These are phyloP conservation scores for Drosophila murphyi DNA, from an alignment of 1,140 invertebrate genomes.

Conservation along the genomic window DNA sequence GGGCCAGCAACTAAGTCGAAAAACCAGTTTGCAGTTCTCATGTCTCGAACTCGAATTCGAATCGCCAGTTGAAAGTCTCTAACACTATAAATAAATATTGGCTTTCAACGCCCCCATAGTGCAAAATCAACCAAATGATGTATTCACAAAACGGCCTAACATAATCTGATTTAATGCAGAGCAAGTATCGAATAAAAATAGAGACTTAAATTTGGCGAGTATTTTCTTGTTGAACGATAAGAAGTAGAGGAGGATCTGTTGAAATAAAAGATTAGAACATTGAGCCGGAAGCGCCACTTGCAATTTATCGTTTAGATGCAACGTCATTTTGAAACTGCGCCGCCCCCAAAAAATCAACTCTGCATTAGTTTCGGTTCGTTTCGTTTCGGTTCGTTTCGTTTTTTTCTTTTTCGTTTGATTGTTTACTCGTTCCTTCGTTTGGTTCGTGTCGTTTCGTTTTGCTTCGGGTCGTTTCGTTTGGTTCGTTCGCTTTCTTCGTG, in stretches of 20 bases:
- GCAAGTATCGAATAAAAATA: no score
- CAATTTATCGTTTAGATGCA: constrained; percentile 45
- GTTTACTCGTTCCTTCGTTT: constrained; percentile 16
- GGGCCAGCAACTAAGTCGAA: constrained; percentile 49
- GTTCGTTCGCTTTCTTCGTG: constrained; percentile 58
- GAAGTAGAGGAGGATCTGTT: neutral
- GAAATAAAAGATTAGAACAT: constrained; percentile 3
- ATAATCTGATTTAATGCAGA: no score
- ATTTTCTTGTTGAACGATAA: constrained; percentile 3
- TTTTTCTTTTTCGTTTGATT: neutral
- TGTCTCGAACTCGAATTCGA: constrained; percentile 30
- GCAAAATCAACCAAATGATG: neutral
- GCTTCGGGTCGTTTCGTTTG: constrained; percentile 17
- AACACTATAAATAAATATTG: constrained; percentile 60
- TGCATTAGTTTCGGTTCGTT: neutral
- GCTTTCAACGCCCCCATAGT: constrained; percentile 36
- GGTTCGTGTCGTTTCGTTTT: neutral
- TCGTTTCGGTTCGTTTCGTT: constrained; percentile 15
- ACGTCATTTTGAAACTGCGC: constrained; percentile 69
- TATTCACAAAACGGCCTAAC: constrained; percentile 34
- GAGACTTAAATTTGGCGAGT: no score
- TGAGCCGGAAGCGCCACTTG: constrained; percentile 49
- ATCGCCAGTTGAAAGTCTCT: constrained; percentile 47
- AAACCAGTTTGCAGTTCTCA: constrained; percentile 61
- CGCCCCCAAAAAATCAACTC: constrained; percentile 15